These are phyloP conservation scores for Sinopyrophorus schimmeli DNA, from an alignment of 2,888 invertebrate genomes.

Conservation along the genomic window DNA sequence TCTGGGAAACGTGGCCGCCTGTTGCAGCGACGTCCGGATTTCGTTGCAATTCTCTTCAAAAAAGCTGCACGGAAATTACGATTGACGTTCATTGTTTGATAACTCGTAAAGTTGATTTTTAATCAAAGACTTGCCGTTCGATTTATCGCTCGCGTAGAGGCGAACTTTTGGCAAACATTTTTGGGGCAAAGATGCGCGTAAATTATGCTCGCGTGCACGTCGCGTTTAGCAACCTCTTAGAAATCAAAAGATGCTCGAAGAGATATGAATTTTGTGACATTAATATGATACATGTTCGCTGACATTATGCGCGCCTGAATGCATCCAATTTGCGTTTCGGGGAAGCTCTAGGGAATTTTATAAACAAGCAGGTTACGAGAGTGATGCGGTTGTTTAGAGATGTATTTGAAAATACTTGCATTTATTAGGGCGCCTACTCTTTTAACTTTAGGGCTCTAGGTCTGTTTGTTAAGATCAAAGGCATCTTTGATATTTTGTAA, in stretches of 20 bases:
- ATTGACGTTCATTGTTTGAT: conserved; percentile 10
- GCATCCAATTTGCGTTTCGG: conserved; percentile 30
- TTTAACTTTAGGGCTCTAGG: no score
- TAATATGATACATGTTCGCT: conserved; percentile 29
- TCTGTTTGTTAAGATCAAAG: no score
- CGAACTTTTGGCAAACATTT: no score
- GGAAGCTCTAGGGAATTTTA: conserved; percentile 27
- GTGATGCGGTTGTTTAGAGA: conserved; percentile 18
- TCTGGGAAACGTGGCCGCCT: conserved; percentile 22
- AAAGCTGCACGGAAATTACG: conserved; percentile 17
- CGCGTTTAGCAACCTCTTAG: conserved; percentile 17
- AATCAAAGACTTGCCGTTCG: no score
- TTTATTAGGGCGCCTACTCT: no score
- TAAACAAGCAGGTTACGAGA: conserved; percentile 29
- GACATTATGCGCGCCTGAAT: conserved; percentile 31
- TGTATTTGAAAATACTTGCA: conserved; percentile 19
- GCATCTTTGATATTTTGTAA: no score
- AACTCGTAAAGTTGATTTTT: no score
- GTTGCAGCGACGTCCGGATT: conserved; percentile 24
- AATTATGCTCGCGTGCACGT: conserved; percentile 12
- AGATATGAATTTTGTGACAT: conserved; percentile 28
- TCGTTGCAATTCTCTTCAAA: background rate
- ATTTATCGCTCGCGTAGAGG: no score
- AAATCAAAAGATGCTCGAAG: conserved; percentile 21
- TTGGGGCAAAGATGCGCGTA: conserved; percentile 20